Evolutionary conservation across 2,888 invertebrate genomes (phyloP).

Genomic region (Mesochorus sp.): DNA sequence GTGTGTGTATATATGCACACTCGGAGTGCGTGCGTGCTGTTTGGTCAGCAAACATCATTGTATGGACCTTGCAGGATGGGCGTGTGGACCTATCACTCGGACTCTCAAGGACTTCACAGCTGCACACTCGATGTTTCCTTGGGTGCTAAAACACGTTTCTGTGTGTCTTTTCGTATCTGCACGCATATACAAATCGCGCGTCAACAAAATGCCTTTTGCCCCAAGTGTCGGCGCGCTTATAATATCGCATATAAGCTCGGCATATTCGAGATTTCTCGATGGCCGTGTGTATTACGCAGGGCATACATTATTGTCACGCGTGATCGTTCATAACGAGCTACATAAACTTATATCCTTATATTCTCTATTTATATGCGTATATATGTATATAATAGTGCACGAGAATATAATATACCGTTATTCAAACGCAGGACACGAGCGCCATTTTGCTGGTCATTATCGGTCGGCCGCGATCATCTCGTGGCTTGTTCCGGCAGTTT

Average conservation of each 20-base stretch:
- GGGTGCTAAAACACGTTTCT: background rate
- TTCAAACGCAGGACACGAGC: background rate
- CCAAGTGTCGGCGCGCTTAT: background rate
- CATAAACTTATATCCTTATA: constrained; percentile 3
- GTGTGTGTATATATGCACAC: background rate
- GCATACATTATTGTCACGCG: constrained; percentile 36
- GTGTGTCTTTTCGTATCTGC: constrained; percentile 29
- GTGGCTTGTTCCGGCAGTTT: too few relatives aligned
- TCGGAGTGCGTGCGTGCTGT: constrained; percentile 32
- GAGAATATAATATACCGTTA: background rate
- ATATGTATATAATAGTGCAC: background rate
- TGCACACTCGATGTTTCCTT: constrained; percentile 31
- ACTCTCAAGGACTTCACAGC: constrained; percentile 53
- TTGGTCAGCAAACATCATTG: constrained; percentile 61
- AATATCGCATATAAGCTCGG: background rate
- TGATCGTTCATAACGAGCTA: background rate
- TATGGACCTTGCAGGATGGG: constrained; percentile 47
- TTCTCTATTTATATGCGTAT: too few relatives aligned
- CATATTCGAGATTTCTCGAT: background rate
- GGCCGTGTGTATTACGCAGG: background rate
- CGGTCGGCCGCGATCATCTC: too few relatives aligned
- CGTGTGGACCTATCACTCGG: constrained; percentile 46
- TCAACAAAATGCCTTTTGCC: constrained; percentile 5
- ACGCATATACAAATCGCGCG: constrained; percentile 13
- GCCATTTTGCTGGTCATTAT: background rate